Evolutionary conservation across 2,888 invertebrate species (phyloP).

Genomic region (Tenthredo distinguenda): DNA sequence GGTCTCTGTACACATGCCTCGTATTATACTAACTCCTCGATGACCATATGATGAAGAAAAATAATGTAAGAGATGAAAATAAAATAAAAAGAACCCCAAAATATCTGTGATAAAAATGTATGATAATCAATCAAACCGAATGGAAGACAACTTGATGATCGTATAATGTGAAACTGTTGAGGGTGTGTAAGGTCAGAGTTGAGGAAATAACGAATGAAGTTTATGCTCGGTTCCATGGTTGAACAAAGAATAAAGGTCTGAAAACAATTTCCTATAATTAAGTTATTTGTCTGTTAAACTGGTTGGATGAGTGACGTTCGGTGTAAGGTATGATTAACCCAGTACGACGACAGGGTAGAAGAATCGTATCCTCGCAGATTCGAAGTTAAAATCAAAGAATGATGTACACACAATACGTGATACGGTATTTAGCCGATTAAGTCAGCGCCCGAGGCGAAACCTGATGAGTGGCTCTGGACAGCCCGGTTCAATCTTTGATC

Average conservation of each 20-base stretch:
- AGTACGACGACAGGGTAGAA: background rate
- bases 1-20: background rate
- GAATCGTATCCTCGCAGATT: background rate
- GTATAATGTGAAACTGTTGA: too few species aligned
- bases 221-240: background rate
- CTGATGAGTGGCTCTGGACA: conserved; percentile 29
- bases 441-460: conserved; percentile 40
- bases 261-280: conserved; percentile 59
- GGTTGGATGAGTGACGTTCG: conserved; percentile 53
- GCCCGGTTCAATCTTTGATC: conserved; percentile 36
- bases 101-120: background rate
- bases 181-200: background rate
- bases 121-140: too few species aligned
- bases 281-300: conserved; percentile 58
- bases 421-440: conserved; percentile 41
- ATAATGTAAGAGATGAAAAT: background rate
- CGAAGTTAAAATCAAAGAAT: conserved; percentile 23
- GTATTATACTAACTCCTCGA: background rate
- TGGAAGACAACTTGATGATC: too few species aligned
- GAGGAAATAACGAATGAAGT: background rate
- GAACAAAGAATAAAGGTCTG: background rate
- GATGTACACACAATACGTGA: conserved; percentile 44
- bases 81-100: background rate
- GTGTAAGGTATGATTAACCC: conserved; percentile 57
- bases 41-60: background rate